Conservation (phyloP, 2,888 invertebrate genomes). For the Nemotelus pantherinus region DNA sequence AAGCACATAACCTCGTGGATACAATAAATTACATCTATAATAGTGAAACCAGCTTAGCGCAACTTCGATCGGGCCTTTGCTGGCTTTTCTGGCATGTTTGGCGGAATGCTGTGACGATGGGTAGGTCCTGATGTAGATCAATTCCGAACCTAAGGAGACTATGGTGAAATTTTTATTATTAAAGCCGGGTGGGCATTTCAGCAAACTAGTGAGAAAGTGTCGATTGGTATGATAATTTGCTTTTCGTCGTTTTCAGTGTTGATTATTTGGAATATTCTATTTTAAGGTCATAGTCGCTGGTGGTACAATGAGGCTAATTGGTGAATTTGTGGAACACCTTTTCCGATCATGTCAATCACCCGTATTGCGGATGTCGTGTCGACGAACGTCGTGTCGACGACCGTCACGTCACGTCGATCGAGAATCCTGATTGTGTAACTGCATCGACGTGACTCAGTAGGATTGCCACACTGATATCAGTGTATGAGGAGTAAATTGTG, state of each 20-base stretch:
- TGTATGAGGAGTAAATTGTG: too few species aligned
- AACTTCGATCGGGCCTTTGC: conserved; percentile 70
- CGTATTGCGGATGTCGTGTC: too few species aligned
- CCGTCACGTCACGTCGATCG: too few species aligned
- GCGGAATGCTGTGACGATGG: conserved; percentile 83
- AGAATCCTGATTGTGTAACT: too few species aligned
- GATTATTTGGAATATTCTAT: conserved; percentile 21
- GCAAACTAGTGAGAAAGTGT: conserved; percentile 80
- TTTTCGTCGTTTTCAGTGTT: too few species aligned
- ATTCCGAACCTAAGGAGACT: conserved; percentile 62
- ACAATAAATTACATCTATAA: conserved; percentile 89
- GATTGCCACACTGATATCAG: too few species aligned
- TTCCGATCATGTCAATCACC: conserved; percentile 66
- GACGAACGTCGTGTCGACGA: too few species aligned
- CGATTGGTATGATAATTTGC: conserved; percentile 68
- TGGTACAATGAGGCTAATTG: conserved; percentile 96
- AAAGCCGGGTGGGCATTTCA: conserved; percentile 87
- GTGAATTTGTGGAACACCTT: conserved; percentile 84
- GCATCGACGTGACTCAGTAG: too few species aligned
- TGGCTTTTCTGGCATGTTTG: conserved; percentile 81
- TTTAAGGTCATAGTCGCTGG: conserved; percentile 87
- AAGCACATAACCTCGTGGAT: conserved; percentile 95
- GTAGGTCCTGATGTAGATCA: conserved; percentile 72
- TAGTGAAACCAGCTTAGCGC: conserved; percentile 74
- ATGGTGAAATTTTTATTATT: conserved; percentile 83